phyloP scores from a whole-genome alignment of 2,888 invertebrate species.

The Bugula neritina region DNA sequence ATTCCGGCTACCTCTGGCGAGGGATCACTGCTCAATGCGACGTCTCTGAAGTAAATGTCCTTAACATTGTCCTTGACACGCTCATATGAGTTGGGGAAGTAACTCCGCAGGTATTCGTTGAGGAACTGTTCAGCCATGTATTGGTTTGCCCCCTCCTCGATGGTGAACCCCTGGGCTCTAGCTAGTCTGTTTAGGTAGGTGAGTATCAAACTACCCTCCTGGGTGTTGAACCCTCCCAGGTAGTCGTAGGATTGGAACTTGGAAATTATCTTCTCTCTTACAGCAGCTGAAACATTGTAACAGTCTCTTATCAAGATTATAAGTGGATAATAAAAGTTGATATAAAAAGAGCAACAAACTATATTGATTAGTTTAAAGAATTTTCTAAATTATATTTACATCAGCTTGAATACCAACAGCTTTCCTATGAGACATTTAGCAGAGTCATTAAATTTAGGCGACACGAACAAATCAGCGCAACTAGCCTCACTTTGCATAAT shows the following conservation, averaged over 20 bases:
- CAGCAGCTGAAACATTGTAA: too few relatives aligned
- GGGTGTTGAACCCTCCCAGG: slow-evolving; percentile 14
- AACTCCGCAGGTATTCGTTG: not conserved
- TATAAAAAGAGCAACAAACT: too few relatives aligned
- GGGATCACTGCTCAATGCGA: not conserved
- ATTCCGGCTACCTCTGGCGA: not conserved
- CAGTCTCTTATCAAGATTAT: too few relatives aligned
- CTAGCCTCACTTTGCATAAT: too few relatives aligned
- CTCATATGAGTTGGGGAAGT: not conserved
- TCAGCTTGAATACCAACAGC: too few relatives aligned
- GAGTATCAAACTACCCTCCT: slow-evolving; percentile 14
- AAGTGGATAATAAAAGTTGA: too few relatives aligned
- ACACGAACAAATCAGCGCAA: too few relatives aligned
- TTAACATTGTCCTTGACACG: not conserved
- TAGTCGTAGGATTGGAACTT: not conserved
- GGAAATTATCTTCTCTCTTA: not conserved
- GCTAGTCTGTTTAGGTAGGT: not conserved
- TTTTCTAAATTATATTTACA: too few relatives aligned
- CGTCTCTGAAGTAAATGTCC: not conserved
- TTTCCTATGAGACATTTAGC: too few relatives aligned
- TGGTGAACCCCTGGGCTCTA: not conserved
- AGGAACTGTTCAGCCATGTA: not conserved
- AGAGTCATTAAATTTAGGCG: too few relatives aligned
- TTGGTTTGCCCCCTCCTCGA: not conserved
- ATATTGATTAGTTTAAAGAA: too few relatives aligned